phyloP scores from a whole-genome alignment of 2,113 vertebrate genomes.

The Motacilla alba region DNA sequence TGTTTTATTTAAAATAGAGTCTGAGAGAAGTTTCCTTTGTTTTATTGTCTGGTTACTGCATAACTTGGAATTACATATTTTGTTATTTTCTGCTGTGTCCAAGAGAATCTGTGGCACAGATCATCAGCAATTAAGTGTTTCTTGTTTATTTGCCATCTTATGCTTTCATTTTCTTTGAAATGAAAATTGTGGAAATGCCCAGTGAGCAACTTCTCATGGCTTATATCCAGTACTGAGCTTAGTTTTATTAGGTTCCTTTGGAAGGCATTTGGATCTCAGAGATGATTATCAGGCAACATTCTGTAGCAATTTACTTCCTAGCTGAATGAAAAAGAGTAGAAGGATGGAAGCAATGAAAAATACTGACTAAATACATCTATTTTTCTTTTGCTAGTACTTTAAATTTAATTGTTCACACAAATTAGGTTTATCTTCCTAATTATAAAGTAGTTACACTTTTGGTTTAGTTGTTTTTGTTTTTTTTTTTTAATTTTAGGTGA shows the following conservation, averaged over 20 bases:
- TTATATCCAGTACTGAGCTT: background rate
- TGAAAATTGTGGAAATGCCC: constrained; percentile 25
- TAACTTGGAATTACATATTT: background rate
- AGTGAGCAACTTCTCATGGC: background rate
- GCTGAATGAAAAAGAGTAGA: background rate
- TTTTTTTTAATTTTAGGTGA: background rate
- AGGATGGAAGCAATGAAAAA: background rate
- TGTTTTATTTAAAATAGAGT: background rate
- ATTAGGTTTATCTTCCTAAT: background rate
- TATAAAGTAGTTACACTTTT: background rate
- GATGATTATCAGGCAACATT: background rate
- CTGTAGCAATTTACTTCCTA: background rate
- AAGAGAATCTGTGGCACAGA: background rate
- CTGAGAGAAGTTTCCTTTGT: background rate
- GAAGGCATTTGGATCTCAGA: background rate
- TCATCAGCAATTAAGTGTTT: background rate
- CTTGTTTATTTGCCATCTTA: background rate
- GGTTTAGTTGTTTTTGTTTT: too few species aligned
- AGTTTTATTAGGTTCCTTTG: background rate
- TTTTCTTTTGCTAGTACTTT: background rate
- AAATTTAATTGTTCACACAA: background rate
- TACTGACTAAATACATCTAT: background rate
- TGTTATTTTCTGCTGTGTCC: background rate
- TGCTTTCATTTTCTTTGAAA: constrained; percentile 23
- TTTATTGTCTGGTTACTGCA: background rate